Evolutionary conservation across 2,797 vertebrate genomes (phyloP), one percentile per base, ranked within the genome.

Genomic region (Poecilia wingei): DNA sequence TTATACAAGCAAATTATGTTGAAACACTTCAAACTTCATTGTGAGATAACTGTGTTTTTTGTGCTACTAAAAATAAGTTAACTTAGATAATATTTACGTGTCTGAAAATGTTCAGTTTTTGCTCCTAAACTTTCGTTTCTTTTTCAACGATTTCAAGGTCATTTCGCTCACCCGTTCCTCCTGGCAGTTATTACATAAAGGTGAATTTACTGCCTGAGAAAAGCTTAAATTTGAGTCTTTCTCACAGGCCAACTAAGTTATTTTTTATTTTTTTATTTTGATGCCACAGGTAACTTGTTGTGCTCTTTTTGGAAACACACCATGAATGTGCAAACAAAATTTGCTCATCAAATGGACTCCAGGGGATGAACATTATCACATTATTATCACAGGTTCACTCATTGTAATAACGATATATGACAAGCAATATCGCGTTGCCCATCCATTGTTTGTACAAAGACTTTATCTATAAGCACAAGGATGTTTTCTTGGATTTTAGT

Each of bases 401-500:
- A 64, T 9, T 36, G 16, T 36, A 16, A 36, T 36, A 20, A 64
- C 36, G 3, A 39, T 66, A 39, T 39, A 22, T 39, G 18, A 36
- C 39, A 22, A 39, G 22, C 64, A 41, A 2, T 68, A 41, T 16
- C 3, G 12, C 41, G 43, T 69, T 43, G 10, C 20, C 66, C 66
- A n/a, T 43, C 39, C 39, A 5, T n/a, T 69, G 39, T 69, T 82
- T 87, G 46, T 25, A 18, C 82, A 79, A 25, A 4, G 1, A 82
- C 74, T 82, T 39, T 80, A 85, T 79, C 79, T 86, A 80, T 83
- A 59, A 80, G 59, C 74, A 79, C 25, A 28, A 79, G 31, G 69
- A 72, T 82, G 31, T 18, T 64, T 64, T 33, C 79, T 89, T 68
- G 64, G 69, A 25, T 64, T 70, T 72, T 83, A 88, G 75, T 71